Evolutionary conservation across 2,113 vertebrate genomes (phyloP).

Genomic region (Miniopterus natalensis): DNA sequence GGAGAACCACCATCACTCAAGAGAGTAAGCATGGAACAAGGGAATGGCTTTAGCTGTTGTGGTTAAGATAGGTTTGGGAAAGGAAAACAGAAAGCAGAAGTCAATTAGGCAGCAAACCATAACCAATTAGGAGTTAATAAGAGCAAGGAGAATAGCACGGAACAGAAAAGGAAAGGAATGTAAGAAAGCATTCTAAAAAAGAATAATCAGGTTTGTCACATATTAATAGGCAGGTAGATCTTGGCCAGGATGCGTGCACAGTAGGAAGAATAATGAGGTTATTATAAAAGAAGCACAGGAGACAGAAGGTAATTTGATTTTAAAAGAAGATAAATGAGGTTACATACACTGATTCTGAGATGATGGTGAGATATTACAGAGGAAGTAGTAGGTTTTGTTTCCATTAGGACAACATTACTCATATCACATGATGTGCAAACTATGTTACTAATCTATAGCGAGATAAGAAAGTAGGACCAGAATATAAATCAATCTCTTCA

Average conservation of each 20-base stretch:
- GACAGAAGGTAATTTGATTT: constrained; percentile 37
- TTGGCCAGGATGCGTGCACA: neutral
- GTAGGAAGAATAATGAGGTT: neutral
- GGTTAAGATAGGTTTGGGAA: neutral
- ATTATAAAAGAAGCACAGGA: constrained; percentile 7
- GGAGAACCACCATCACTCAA: neutral
- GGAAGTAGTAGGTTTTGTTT: constrained; percentile 18
- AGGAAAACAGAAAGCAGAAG: constrained; percentile 18
- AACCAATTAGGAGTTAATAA: constrained; percentile 17
- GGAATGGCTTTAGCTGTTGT: neutral
- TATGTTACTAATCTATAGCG: neutral
- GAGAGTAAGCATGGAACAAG: neutral
- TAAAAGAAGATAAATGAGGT: constrained; percentile 39
- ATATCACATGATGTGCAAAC: neutral
- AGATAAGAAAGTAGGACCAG: neutral
- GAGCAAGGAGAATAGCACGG: neutral
- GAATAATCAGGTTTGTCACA: neutral
- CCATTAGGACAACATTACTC: neutral
- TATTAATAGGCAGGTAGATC: neutral
- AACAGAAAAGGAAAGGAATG: neutral
- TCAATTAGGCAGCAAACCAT: neutral
- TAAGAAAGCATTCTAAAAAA: constrained; percentile 11
- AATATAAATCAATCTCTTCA: constrained; percentile 2
- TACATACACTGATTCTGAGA: neutral
- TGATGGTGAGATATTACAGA: neutral